Base-by-base conservation (phyloP, 2,113 vertebrate genomes). In the Xiphophorus maculatus region DNA sequence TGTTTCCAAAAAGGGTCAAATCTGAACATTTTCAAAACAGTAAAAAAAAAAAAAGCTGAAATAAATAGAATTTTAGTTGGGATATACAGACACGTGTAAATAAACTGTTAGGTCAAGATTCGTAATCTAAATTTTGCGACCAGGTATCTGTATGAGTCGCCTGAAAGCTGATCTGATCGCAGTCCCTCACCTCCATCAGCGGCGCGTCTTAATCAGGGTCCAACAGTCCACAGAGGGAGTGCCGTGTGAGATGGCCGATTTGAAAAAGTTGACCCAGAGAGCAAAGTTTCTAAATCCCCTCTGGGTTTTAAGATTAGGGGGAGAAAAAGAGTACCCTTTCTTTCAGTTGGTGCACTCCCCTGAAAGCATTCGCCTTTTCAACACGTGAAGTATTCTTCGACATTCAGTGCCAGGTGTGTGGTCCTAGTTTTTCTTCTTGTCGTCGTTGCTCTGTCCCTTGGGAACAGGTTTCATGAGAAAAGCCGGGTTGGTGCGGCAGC, bases 351-450 rank as follows among this genome's bases (percentile, higher is more conserved):
- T 80, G 63, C 10, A 1, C 60, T 77, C 74, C 67, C 70, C 58
- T 48, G 68, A 80, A 84, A 75, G 80, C 74, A 73, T 69, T 70
- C 58, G 32, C 62, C 66, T 33, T 62, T 74, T 79, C 80, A 77
- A 35, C 40, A 28, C 0, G 17, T 66, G 65, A 82, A 28, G 77
- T 74, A 71, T 75, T 81, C 71, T 73, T 61, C 3, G 0, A 13
- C 62, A 44, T 63, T 65, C 74, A 7, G 22, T 3, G 19, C 40
- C 51, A 60, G 66, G 63, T 37, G 74, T 79, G 81, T 14, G 71
- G 71, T 87, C 73, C 51, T 93, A 98, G 63, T 96, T 91, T 17
- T 71, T 76, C 78, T 99, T 99, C 90, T 97, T 97, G 81, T 82
- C 79, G 0, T 29, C 6, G 30, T 58, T 81, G 75, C 80, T 44